Conservation (phyloP, 2,113 vertebrate species). For the Mystacornis crossleyi region DNA sequence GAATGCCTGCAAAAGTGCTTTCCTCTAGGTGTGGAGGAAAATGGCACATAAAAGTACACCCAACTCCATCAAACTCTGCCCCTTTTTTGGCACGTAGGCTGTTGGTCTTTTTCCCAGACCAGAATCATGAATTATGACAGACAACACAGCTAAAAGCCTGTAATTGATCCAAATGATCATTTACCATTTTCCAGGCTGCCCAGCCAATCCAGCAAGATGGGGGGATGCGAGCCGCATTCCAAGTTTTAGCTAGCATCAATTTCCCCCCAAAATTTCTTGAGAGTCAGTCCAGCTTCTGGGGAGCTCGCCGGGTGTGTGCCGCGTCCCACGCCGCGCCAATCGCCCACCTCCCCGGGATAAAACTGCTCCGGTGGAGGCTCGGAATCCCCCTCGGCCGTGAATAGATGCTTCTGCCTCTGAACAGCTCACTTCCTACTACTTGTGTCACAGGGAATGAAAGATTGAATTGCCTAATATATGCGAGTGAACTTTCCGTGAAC, state of each 20-base stretch:
- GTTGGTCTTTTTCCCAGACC: conserved; percentile 88
- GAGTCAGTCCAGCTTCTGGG: conserved; percentile 43
- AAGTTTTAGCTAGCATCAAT: conserved; percentile 65
- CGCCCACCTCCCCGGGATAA: conserved; percentile 59
- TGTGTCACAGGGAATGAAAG: conserved; percentile 94
- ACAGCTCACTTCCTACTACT: conserved; percentile 97
- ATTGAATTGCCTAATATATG: conserved; percentile 99
- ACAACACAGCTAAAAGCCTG: conserved; percentile 85
- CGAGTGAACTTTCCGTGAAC: conserved; percentile 99
- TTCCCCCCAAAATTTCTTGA: conserved; percentile 43
- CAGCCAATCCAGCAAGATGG: conserved; percentile 78
- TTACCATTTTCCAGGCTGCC: conserved; percentile 85
- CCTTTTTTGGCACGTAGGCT: conserved; percentile 86
- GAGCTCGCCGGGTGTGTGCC: conserved; percentile 21
- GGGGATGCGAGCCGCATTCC: conserved; percentile 74
- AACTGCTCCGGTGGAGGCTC: conserved; percentile 59
- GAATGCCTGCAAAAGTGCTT: conserved; percentile 80
- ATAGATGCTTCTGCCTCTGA: conserved; percentile 85
- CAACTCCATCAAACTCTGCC: conserved; percentile 98
- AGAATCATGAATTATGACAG: conserved; percentile 92
- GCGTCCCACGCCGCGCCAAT: conserved; percentile 26
- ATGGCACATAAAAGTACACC: conserved; percentile 84
- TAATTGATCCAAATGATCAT: conserved; percentile 87
- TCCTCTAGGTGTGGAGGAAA: conserved; percentile 84
- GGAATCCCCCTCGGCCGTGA: conserved; percentile 81